Evolutionary conservation across 2,888 invertebrate genomes (phyloP).

Genomic region (Acanthosepion lycidas): DNA sequence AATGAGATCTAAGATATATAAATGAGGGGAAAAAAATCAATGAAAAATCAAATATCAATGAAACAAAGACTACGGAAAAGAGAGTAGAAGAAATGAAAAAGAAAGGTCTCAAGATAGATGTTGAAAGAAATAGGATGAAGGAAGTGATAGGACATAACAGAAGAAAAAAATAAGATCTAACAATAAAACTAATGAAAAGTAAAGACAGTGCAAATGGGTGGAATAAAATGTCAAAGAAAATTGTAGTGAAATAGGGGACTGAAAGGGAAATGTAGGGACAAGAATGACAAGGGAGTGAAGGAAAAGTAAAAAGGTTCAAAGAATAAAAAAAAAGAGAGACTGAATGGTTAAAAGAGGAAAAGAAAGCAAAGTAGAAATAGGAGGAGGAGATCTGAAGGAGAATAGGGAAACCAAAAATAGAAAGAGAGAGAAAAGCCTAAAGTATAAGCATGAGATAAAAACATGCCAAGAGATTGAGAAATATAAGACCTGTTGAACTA

Average conservation of each 20-base stretch:
- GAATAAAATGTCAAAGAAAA: neutral
- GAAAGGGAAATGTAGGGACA: neutral
- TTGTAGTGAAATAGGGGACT: neutral
- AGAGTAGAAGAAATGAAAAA: neutral
- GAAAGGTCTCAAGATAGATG: no score
- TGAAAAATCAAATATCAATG: no score
- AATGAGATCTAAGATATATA: no score
- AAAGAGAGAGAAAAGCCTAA: neutral
- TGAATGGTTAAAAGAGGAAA: neutral
- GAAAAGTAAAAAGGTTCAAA: no score
- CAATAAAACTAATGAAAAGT: no score
- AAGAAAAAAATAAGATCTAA: no score
- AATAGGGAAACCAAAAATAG: neutral
- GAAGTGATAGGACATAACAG: no score
- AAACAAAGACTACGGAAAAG: no score
- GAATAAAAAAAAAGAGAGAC: neutral
- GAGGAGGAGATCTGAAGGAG: neutral
- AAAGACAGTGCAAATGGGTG: no score
- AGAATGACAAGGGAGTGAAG: neutral
- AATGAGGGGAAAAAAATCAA: no score
- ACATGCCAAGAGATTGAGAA: neutral
- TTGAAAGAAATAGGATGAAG: no score
- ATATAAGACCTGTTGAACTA: conserved; percentile 9
- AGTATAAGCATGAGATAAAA: neutral
- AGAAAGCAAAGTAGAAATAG: neutral